A percentile compares a stretch with the other conserved stretches of the same genome.
These are phyloP conservation scores for Theropithecus gelada DNA, from an alignment of 2,113 vertebrate species.

Conservation along the genomic window DNA sequence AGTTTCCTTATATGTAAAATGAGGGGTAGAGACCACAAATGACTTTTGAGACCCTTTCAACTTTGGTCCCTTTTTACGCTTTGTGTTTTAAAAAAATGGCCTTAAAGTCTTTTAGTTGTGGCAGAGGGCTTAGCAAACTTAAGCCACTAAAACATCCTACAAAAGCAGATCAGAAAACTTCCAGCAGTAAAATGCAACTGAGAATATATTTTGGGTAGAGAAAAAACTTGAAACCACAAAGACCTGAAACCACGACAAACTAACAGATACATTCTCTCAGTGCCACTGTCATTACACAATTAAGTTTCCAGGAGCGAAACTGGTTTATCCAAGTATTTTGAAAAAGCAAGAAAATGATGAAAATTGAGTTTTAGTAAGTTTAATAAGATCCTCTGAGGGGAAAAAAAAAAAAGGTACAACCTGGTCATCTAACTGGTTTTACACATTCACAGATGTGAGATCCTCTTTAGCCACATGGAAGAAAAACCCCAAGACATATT, in stretches of 20 bases:
- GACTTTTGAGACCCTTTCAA: not conserved
- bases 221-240: conserved; percentile 52
- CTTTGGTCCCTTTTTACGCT: not conserved
- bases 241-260: not conserved
- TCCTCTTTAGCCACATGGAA: not conserved
- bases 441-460: not conserved
- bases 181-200: conserved; percentile 28
- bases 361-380: not conserved
- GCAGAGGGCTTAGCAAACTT: not conserved
- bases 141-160: conserved; percentile 25
- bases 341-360: not conserved
- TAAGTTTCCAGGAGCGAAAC: not conserved
- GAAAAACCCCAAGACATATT: not conserved
- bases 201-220: conserved; percentile 9
- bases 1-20: not conserved
- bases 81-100: not conserved
- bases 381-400: not conserved
- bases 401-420: conserved; percentile 2
- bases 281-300: not conserved
- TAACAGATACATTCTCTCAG: not conserved
- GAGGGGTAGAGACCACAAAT: not conserved
- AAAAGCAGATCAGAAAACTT: conserved; percentile 53
- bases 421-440: not conserved
- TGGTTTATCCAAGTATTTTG: not conserved
- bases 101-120: not conserved